A percentile compares a stretch with the other conserved stretches of the same genome.
phyloP scores from a whole-genome alignment of 1,140 invertebrate species.

The Zaprionus ornatus region DNA sequence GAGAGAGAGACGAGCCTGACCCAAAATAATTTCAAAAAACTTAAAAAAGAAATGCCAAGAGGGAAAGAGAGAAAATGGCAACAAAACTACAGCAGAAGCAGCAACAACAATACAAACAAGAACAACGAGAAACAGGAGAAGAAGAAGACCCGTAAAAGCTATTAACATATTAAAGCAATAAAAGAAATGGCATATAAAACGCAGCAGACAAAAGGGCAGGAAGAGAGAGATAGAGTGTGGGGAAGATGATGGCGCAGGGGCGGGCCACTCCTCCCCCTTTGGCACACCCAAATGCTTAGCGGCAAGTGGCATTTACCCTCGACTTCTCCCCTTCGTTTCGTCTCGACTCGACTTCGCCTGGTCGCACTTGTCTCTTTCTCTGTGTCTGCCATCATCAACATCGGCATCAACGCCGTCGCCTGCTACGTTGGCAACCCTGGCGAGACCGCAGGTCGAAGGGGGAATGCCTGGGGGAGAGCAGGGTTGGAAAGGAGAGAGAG shows the following conservation, averaged over 20 bases:
- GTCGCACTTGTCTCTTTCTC: conserved; percentile 36
- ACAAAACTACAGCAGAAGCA: conserved; percentile 39
- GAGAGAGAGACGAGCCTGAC: conserved; percentile 20
- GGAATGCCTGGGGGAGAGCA: conserved; percentile 13
- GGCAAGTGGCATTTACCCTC: conserved; percentile 73
- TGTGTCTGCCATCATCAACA: conserved; percentile 34
- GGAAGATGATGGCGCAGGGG: background rate
- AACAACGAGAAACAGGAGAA: conserved; percentile 4
- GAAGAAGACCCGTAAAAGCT: conserved; percentile 56
- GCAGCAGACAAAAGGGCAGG: conserved; percentile 51
- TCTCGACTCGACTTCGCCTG: conserved; percentile 9
- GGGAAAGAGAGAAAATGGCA: conserved; percentile 31
- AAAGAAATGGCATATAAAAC: conserved; percentile 81
- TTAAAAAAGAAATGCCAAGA: conserved; percentile 18
- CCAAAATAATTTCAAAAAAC: conserved; percentile 58
- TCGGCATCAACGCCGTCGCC: conserved; percentile 51
- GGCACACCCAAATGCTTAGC: conserved; percentile 73
- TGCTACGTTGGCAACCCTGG: conserved; percentile 31
- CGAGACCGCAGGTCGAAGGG: conserved; percentile 24
- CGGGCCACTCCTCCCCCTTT: background rate
- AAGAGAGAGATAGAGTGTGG: background rate
- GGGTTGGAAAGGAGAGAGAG: background rate
- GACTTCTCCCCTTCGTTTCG: background rate
- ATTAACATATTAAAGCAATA: conserved; percentile 83
- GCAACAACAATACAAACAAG: conserved; percentile 40